A percentile compares a stretch with the other conserved stretches of the same genome.
Evolutionary conservation across 92 coral and sea anemone species (phyloP).

Genomic region (Ricordea florida): DNA sequence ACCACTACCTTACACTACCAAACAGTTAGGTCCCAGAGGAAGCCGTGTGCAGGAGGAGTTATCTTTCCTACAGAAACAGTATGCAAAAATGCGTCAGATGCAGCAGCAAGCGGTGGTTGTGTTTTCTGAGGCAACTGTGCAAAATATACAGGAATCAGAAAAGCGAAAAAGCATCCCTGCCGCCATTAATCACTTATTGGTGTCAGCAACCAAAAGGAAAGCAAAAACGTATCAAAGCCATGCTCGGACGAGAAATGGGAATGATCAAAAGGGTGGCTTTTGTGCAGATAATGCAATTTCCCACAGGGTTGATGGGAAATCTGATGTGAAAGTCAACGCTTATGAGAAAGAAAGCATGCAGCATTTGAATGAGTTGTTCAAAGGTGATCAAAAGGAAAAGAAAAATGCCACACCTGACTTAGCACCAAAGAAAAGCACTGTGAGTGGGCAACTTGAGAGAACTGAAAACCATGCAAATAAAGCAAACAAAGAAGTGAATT

Average conservation of each 20-base stretch:
- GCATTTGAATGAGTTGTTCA: slow-evolving; percentile 85
- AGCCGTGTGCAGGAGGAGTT: slow-evolving; percentile 63
- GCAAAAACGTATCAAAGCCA: slow-evolving; percentile 47
- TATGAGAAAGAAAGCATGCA: slow-evolving; percentile 82
- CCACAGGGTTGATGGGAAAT: slow-evolving; percentile 2
- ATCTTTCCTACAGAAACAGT: slow-evolving; percentile 84
- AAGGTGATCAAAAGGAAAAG: slow-evolving; percentile 73
- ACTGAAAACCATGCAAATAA: too few species aligned
- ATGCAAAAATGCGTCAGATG: slow-evolving; percentile 90
- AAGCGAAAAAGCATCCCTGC: slow-evolving; percentile 74
- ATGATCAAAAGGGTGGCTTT: slow-evolving; percentile 16
- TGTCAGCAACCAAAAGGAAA: slow-evolving; percentile 82
- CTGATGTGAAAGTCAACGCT: slow-evolving; percentile 69
- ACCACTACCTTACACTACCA: slow-evolving; percentile 69
- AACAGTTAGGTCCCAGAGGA: slow-evolving; percentile 60
- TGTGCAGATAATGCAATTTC: slow-evolving; percentile 11
- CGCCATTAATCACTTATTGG: slow-evolving; percentile 94
- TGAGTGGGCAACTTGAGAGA: too few species aligned
- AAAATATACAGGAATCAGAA: slow-evolving; percentile 91
- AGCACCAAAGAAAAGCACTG: background rate
- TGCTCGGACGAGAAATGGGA: slow-evolving; percentile 31
- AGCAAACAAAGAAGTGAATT: background rate
- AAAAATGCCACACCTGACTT: slow-evolving; percentile 2
- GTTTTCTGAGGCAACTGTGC: slow-evolving; percentile 84
- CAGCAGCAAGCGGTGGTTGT: slow-evolving; percentile 98